Percentiles rank a stretch among this genome's conserved stretches.
Conservation (phyloP, 2,888 invertebrate species). For the Adela reaumurella region DNA sequence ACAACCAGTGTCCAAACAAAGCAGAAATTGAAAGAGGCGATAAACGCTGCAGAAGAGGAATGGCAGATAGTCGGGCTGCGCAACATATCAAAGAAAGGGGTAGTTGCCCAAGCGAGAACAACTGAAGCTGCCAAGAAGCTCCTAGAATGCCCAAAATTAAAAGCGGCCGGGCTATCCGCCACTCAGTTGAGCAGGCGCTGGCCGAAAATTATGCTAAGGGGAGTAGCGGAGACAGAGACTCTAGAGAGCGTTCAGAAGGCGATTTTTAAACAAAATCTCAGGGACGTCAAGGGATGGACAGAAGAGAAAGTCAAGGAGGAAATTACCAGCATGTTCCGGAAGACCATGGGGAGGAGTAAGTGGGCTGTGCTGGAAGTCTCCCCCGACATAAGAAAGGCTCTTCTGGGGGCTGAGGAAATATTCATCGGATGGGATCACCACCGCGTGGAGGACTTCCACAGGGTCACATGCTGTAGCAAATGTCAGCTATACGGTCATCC, state of each 20-base stretch:
- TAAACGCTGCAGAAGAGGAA: neutral
- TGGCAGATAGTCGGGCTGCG: neutral
- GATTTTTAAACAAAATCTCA: neutral
- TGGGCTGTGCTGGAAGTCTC: conserved; percentile 10
- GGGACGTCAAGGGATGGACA: conserved; percentile 4
- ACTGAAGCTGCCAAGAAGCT: neutral
- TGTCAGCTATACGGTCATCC: conserved; percentile 22
- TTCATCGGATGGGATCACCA: conserved; percentile 14
- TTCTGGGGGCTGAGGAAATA: neutral
- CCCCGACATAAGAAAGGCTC: neutral
- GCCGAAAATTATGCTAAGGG: neutral
- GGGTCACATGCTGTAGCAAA: conserved; percentile 14
- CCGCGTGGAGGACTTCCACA: conserved; percentile 3
- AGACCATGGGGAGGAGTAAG: too few species aligned
- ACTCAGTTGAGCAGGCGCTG: neutral
- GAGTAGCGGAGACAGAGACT: too few species aligned
- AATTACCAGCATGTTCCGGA: too few species aligned
- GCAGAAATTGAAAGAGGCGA: neutral
- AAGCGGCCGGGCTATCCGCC: neutral
- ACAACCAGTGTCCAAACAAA: neutral
- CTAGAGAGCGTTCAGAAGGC: neutral
- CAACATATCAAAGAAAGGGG: neutral
- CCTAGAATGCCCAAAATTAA: neutral
- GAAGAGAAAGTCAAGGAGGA: neutral
- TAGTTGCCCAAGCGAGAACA: neutral